Evolutionary conservation across 2,888 invertebrate species (phyloP).

Genomic region (Meliscaeva auricollis): DNA sequence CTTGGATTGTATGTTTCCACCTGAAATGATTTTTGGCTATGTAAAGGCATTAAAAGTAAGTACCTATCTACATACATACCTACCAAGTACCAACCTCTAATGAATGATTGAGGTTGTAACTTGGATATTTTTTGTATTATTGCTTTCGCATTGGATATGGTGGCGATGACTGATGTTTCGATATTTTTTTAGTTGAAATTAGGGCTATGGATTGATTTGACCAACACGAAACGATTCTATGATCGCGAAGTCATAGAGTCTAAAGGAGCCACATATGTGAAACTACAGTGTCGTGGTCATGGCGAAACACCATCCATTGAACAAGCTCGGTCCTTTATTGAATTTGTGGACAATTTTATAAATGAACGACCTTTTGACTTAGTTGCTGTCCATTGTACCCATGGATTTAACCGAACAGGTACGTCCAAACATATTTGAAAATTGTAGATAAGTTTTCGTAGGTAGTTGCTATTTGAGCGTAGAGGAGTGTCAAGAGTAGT

Average conservation of each 20-base stretch:
- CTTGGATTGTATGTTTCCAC: slow-evolving; percentile 92
- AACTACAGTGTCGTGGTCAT: slow-evolving; percentile 95
- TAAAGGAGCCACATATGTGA: slow-evolving; percentile 92
- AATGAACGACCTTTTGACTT: slow-evolving; percentile 90
- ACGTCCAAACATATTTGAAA: background rate
- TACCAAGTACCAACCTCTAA: background rate
- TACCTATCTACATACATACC: too few species aligned
- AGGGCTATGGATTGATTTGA: slow-evolving; percentile 98
- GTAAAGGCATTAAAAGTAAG: slow-evolving; percentile 91
- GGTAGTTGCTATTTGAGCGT: too few species aligned
- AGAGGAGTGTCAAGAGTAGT: too few species aligned
- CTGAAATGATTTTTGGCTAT: slow-evolving; percentile 93
- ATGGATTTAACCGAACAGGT: slow-evolving; percentile 98
- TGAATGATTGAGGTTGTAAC: too few species aligned
- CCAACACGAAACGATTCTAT: slow-evolving; percentile 97
- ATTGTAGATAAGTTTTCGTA: too few species aligned
- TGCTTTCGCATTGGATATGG: background rate
- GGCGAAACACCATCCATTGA: slow-evolving; percentile 95
- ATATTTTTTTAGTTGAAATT: slow-evolving; percentile 88
- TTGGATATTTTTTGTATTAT: too few species aligned
- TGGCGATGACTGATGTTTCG: too few species aligned
- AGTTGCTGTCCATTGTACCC: slow-evolving; percentile 94
- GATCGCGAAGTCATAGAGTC: slow-evolving; percentile 91
- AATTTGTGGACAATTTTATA: slow-evolving; percentile 91
- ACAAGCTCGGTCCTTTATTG: slow-evolving; percentile 93